A percentile compares a stretch with the other conserved stretches of the same genome.
phyloP scores from a whole-genome alignment of 1,140 invertebrate species.

The Rhagoletis pomonella region DNA sequence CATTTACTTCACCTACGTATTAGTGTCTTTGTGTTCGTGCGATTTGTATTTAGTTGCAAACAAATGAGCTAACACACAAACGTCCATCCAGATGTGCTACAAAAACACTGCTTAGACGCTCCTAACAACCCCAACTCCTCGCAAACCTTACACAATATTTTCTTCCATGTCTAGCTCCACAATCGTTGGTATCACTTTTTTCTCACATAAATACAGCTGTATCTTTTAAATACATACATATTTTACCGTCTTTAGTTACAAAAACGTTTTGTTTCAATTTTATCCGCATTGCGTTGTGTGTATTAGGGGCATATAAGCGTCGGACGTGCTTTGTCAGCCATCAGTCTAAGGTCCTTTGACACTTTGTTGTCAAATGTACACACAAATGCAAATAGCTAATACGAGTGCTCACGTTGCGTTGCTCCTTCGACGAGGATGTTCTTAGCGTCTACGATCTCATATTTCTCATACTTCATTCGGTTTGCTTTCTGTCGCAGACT shows the following conservation, averaged over 20 bases:
- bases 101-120: background rate
- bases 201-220: background rate
- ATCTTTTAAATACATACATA: conserved; percentile 9
- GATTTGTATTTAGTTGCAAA: conserved; percentile 12
- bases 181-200: background rate
- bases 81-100: background rate
- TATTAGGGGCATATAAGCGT: background rate
- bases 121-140: background rate
- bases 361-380: conserved; percentile 13
- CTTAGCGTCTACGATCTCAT: background rate
- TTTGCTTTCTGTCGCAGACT: conserved; percentile 13
- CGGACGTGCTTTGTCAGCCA: conserved; percentile 16
- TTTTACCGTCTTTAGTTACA: conserved; percentile 42
- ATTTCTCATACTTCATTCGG: conserved; percentile 23
- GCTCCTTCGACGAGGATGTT: background rate
- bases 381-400: background rate
- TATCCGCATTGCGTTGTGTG: conserved; percentile 20
- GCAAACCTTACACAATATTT: background rate
- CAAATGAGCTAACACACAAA: conserved; percentile 2
- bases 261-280: conserved; percentile 41
- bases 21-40: background rate
- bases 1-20: background rate
- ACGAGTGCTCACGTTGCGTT: background rate
- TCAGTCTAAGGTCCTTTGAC: conserved; percentile 4
- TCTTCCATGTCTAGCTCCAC: background rate